Evolutionary conservation across 2,113 vertebrate genomes (phyloP).

Genomic region (Passer domesticus): DNA sequence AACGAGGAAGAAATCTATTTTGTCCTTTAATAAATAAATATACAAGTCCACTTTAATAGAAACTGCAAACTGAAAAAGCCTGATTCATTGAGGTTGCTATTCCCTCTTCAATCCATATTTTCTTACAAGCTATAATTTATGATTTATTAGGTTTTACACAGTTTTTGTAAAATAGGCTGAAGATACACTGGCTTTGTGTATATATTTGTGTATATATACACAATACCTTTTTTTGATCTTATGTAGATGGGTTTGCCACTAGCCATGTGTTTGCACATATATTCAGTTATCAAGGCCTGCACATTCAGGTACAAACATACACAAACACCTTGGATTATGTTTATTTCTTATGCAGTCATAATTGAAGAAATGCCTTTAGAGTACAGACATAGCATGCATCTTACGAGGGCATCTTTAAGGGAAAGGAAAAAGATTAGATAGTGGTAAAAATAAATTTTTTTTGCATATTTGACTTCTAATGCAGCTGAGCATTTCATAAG

Average conservation of each 20-base stretch:
- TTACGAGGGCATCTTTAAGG: neutral
- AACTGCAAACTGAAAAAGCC: neutral
- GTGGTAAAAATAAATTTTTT: neutral
- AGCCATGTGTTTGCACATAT: neutral
- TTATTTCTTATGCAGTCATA: neutral
- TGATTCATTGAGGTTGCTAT: neutral
- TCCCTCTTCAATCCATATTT: neutral
- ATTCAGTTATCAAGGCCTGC: neutral
- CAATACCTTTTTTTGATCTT: neutral
- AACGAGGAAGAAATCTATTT: neutral
- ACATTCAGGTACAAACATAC: neutral
- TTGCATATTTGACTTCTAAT: neutral
- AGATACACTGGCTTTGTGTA: neutral
- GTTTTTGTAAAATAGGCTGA: neutral
- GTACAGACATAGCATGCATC: neutral
- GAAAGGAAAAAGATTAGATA: neutral
- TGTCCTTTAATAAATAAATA: constrained; percentile 13
- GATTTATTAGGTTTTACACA: neutral
- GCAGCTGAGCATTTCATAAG: neutral
- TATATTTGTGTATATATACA: neutral
- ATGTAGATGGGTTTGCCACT: neutral
- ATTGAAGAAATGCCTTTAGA: neutral
- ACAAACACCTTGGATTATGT: neutral
- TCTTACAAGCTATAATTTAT: neutral
- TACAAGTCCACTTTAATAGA: neutral